Percentiles rank a stretch among this genome's conserved stretches.
Conservation (phyloP, 2,113 vertebrate species). For the Himantopus leucocephalus region DNA sequence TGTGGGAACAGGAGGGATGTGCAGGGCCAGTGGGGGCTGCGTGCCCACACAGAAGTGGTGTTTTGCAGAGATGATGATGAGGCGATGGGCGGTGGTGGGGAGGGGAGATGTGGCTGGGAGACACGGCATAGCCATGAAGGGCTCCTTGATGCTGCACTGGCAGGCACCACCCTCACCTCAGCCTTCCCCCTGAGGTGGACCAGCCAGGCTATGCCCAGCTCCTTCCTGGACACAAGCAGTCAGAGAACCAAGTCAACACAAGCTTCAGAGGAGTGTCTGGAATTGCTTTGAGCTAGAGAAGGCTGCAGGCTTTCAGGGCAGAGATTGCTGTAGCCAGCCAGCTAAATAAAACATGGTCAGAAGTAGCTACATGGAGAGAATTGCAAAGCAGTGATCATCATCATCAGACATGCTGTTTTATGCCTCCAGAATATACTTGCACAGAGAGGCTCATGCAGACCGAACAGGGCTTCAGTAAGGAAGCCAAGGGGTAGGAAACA, state of each 20-base stretch:
- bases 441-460: not conserved
- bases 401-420: not conserved
- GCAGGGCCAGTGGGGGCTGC: not conserved
- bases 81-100: not conserved
- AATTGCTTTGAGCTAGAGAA: not conserved
- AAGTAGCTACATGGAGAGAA: not conserved
- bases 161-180: not conserved
- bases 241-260: not conserved
- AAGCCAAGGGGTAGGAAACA: not conserved
- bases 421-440: not conserved
- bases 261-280: not conserved
- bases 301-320: not conserved
- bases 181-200: not conserved
- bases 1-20: rapidly evolving
- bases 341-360: not conserved
- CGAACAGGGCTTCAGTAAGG: not conserved
- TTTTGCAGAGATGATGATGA: not conserved
- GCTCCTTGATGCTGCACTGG: not conserved
- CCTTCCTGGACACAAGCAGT: not conserved
- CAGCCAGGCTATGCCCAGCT: not conserved
- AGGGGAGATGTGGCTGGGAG: not conserved
- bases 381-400: not conserved
- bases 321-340: not conserved
- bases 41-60: not conserved
- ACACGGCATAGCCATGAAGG: rapidly evolving